Evolutionary conservation across 2,888 invertebrate species (phyloP).

Genomic region (Elgonia sp.): DNA sequence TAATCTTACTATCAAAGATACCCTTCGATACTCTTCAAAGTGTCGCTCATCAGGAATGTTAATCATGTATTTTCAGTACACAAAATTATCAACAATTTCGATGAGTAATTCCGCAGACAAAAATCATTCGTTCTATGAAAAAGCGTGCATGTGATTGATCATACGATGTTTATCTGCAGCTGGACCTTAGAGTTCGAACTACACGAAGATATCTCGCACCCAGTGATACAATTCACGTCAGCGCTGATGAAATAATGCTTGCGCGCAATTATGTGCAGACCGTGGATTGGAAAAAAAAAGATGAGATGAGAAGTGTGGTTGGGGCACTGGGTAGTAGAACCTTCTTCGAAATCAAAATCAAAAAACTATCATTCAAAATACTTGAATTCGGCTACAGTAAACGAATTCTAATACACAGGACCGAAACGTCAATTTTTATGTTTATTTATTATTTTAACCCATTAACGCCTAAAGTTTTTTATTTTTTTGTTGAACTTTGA

Average conservation of each 20-base stretch:
- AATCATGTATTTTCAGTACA: constrained; percentile 30
- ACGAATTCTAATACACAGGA: too few species aligned
- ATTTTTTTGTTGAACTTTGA: too few species aligned
- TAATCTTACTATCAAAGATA: constrained; percentile 53
- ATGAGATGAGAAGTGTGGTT: too few species aligned
- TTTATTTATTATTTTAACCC: too few species aligned
- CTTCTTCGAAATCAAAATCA: too few species aligned
- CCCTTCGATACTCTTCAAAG: constrained; percentile 17
- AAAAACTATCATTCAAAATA: too few species aligned
- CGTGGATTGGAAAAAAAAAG: background rate
- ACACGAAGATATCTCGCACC: constrained; percentile 53
- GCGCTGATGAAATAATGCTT: constrained; percentile 56
- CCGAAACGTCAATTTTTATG: too few species aligned
- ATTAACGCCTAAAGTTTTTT: too few species aligned
- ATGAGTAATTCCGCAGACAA: constrained; percentile 63
- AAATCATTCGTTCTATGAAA: constrained; percentile 61
- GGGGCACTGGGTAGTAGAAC: too few species aligned
- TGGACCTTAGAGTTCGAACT: constrained; percentile 75
- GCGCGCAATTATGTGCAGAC: constrained; percentile 7
- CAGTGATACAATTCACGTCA: constrained; percentile 59
- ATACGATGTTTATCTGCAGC: constrained; percentile 68
- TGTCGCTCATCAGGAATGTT: constrained; percentile 19
- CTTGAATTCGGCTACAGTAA: too few species aligned
- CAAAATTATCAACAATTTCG: constrained; percentile 62
- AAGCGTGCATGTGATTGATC: constrained; percentile 63